Percentiles rank a stretch among this genome's conserved stretches.
Conservation (phyloP, 2,113 vertebrate species). For the Montifringilla adamsi region DNA sequence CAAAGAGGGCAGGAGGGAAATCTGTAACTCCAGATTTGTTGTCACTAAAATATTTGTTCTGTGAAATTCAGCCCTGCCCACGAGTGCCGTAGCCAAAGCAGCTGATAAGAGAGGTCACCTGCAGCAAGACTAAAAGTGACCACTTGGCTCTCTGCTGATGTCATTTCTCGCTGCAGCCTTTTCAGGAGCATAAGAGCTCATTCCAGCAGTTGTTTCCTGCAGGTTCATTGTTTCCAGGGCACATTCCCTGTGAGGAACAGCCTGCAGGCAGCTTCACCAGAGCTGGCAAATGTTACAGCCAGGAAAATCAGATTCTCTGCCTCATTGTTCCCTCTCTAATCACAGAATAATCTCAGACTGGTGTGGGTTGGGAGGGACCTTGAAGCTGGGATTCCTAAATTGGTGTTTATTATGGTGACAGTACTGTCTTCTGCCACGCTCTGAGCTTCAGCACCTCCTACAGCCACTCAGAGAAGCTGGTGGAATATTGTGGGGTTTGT, state of each 20-base stretch:
- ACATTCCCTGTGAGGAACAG: background rate
- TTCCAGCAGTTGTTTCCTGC: background rate
- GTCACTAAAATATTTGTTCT: background rate
- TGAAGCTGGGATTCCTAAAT: background rate
- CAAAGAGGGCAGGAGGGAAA: background rate
- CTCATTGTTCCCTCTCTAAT: background rate
- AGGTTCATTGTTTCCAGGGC: background rate
- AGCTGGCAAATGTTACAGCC: background rate
- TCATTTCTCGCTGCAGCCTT: rapidly evolving
- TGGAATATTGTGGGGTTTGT: background rate
- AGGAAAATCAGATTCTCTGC: background rate
- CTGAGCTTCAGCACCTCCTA: background rate
- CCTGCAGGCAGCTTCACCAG: background rate
- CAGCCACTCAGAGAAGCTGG: rapidly evolving
- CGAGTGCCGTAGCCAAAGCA: background rate
- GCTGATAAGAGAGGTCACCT: background rate
- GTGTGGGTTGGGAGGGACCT: background rate
- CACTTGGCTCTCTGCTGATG: background rate
- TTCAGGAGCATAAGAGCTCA: rapidly evolving
- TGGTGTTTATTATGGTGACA: background rate
- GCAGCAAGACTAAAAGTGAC: background rate
- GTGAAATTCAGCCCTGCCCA: background rate
- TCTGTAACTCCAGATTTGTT: rapidly evolving
- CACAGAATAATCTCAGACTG: background rate
- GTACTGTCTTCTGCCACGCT: background rate